Base-by-base conservation (phyloP, 2,797 vertebrate genomes). In the Liasis olivaceus region DNA sequence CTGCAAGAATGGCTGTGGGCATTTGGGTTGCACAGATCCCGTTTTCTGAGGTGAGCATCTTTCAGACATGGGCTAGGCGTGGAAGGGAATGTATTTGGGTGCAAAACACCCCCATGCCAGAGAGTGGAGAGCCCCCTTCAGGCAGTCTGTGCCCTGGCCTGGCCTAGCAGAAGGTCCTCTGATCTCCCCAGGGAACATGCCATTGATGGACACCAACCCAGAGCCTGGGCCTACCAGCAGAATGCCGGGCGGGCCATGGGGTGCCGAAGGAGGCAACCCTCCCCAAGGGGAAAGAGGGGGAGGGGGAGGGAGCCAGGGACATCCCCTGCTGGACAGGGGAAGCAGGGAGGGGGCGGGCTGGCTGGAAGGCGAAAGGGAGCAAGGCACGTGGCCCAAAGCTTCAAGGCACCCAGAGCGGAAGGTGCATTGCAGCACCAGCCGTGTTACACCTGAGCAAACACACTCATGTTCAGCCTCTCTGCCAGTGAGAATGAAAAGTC, bases 11-110 rank as follows among this genome's bases (percentile, higher is more conserved):
- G 91, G 91, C 31, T 92, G 91, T 0, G 51, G 60, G 3, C 0
- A 1, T 1, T 7, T 4, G 51, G 3, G 3, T 7, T 92, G 91
- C 0, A 0, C 51, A 2, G 0, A 0, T 0, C 60, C 88, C 0
- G 0, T 0, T 0, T 0, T 0, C 9, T 92, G 62, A 92, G 77
- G 91, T 92, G 62, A 69, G 87, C 3, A 0, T 2, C 24, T 26
- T 51, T 9, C 1, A 6, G 17, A 1, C 31, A 9, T 2, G 9
- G n/a, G 20, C 6, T 36, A 6, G 2, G 0, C 1, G 3, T 13
- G 22, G 59, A 5, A n/a, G 15, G 56, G 31, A 3, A 8, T 4
- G 17, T 2, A 14, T 4, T 6, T 4, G 47, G n/a, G 17, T 9
- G 42, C 4, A 54, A 51, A 26, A 5, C 1, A 1, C 22, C 20